Base-by-base conservation (phyloP, 2,797 vertebrate species). In the Liparis tanakae region DNA sequence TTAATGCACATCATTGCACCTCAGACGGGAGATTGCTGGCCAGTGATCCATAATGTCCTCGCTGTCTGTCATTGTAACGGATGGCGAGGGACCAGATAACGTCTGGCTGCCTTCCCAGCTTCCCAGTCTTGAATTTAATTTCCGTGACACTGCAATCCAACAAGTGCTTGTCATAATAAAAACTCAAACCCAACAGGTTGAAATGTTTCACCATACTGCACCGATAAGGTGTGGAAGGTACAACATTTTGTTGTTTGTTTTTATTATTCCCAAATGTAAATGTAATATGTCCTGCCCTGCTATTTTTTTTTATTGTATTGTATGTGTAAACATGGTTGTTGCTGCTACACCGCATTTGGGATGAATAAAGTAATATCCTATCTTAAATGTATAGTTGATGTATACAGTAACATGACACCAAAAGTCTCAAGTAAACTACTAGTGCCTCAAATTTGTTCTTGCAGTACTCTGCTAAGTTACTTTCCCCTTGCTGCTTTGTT, bases 11-110 rank as follows among this genome's bases (percentile, higher is more conserved):
- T 66, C 36, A 73, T 56, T 79, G 33, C 51, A 53, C 30, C 37
- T 71, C 69, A 82, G 74, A 78, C 70, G 81, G 67, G 50, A 51
- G 62, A 59, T 58, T 22, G 51, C 39, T 54, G 80, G 41, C 53
- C 72, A 64, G 62, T 81, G 83, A 86, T 81, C 79, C 78, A 73
- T 78, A 58, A 73, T 70, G 78, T 53, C 79, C 80, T 71, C 72
- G 65, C 61, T 67, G 75, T 87, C 70, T 73, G 76, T 83, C 71
- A 80, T 60, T 54, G 62, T 80, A 82, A 81, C 72, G 69, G 68
- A 82, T 77, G 55, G 72, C 57, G 63, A 30, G 34, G 39, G 55
- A 69, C 63, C 67, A 72, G 80, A 85, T 70, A 68, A 79, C 34
- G 43, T 70, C 71, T 88, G 88, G 86, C 77, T 30, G 57, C 55